These are phyloP conservation scores for Epinephelus malabaricus DNA, from an alignment of 2,797 vertebrate genomes.

Conservation along the genomic window DNA sequence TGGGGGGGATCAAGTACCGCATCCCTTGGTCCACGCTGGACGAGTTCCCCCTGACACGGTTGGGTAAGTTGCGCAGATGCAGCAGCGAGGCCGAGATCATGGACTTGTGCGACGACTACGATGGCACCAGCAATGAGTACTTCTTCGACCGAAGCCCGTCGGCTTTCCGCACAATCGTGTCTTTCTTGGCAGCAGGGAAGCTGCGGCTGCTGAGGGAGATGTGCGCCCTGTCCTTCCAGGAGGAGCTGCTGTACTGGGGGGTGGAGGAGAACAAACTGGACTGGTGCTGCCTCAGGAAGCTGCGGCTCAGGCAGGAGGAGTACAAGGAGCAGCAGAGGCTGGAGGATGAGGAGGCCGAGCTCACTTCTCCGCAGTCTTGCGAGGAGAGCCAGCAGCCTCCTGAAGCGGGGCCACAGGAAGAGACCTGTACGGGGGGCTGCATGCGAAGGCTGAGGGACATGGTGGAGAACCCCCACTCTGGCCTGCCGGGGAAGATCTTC, in stretches of 20 bases:
- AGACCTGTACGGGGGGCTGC: conserved; percentile 77
- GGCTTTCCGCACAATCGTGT: conserved; percentile 95
- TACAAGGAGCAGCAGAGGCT: conserved; percentile 89
- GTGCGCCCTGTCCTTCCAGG: conserved; percentile 96
- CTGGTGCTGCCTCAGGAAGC: conserved; percentile 95
- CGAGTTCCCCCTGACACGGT: conserved; percentile 93
- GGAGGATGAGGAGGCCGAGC: conserved; percentile 83
- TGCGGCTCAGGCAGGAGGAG: conserved; percentile 93
- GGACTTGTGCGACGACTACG: conserved; percentile 96
- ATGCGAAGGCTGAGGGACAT: conserved; percentile 93
- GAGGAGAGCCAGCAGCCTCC: conserved; percentile 78
- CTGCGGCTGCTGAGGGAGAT: conserved; percentile 94
- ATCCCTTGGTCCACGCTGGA: conserved; percentile 96
- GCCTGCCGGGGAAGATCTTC: conserved; percentile 95
- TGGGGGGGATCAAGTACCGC: conserved; percentile 94
- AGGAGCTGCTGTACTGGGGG: conserved; percentile 98
- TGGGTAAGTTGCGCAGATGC: conserved; percentile 92
- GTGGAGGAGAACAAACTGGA: conserved; percentile 94
- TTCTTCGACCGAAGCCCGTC: conserved; percentile 97
- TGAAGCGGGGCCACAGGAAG: conserved; percentile 70
- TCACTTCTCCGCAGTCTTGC: conserved; percentile 74
- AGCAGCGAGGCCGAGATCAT: conserved; percentile 95
- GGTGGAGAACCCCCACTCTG: conserved; percentile 96
- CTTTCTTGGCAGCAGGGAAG: conserved; percentile 95
- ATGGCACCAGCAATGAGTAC: conserved; percentile 93